These are phyloP conservation scores for Dolichallabes microphthalmus DNA, from an alignment of 2,113 vertebrate genomes.

Conservation along the genomic window DNA sequence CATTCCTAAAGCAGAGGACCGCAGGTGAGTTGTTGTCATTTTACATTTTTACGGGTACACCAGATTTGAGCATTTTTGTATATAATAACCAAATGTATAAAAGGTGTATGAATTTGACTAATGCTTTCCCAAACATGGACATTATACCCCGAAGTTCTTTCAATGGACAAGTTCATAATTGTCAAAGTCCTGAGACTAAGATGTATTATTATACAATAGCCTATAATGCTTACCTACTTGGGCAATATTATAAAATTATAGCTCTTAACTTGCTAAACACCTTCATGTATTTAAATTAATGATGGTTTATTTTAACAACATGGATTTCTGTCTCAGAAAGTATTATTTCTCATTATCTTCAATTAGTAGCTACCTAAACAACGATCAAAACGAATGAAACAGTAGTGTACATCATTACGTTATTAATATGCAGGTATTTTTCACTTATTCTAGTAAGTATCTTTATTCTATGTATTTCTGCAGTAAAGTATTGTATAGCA, in stretches of 20 bases:
- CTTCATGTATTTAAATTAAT: neutral
- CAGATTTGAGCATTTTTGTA: neutral
- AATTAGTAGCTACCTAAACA: neutral
- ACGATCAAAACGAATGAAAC: too few species aligned
- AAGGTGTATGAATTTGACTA: neutral
- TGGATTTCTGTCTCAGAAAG: neutral
- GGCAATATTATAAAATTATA: neutral
- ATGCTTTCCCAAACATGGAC: neutral
- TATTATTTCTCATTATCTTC: neutral
- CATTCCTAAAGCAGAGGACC: constrained; percentile 98
- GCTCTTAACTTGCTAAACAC: neutral
- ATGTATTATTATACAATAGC: neutral
- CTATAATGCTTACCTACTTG: neutral
- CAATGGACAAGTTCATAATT: neutral
- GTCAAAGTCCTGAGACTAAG: neutral
- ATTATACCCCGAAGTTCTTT: neutral
- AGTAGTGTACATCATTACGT: neutral
- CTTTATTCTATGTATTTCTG: neutral
- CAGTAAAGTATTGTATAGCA: neutral
- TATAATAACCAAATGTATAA: neutral
- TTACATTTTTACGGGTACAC: neutral
- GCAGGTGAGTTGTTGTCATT: constrained; percentile 78
- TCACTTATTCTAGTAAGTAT: too few species aligned
- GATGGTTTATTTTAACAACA: neutral
- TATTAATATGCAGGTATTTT: neutral